phyloP scores from a whole-genome alignment of 2,888 invertebrate species.

The Holacanthella duospinosa region DNA sequence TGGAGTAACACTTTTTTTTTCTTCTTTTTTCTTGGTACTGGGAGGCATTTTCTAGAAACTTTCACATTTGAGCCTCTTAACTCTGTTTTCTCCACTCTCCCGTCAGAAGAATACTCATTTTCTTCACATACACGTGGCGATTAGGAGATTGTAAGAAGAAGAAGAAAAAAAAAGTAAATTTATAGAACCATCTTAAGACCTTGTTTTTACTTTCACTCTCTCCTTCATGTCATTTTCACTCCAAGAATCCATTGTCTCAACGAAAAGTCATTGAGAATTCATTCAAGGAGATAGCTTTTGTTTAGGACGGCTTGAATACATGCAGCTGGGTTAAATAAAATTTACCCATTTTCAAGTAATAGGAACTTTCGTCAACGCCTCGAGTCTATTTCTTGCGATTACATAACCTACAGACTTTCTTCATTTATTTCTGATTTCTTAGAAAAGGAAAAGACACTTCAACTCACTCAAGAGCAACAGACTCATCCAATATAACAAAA shows the following conservation, averaged over 20 bases:
- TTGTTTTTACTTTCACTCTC: neutral
- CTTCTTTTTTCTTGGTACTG: neutral
- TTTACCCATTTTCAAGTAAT: neutral
- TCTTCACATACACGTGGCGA: neutral
- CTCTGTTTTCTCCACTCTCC: neutral
- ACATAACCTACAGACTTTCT: no score
- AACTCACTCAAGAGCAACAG: no score
- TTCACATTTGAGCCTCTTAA: neutral
- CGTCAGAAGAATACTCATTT: neutral
- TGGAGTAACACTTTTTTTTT: neutral
- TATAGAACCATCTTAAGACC: neutral
- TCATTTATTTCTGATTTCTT: no score
- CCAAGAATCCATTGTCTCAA: neutral
- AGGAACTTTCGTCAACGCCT: no score
- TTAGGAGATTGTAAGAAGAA: neutral
- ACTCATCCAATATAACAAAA: no score
- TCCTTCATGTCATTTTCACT: constrained; percentile 1
- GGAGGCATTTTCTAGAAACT: neutral
- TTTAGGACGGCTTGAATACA: neutral
- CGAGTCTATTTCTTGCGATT: no score
- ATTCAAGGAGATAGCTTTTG: neutral
- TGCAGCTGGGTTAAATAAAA: neutral
- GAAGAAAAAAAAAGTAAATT: neutral
- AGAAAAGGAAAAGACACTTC: no score
- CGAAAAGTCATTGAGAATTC: neutral